A percentile compares a stretch with the other conserved stretches of the same genome.
These are phyloP conservation scores for Lagorchestes hirsutus DNA, from an alignment of 2,797 vertebrate genomes.

Conservation along the genomic window DNA sequence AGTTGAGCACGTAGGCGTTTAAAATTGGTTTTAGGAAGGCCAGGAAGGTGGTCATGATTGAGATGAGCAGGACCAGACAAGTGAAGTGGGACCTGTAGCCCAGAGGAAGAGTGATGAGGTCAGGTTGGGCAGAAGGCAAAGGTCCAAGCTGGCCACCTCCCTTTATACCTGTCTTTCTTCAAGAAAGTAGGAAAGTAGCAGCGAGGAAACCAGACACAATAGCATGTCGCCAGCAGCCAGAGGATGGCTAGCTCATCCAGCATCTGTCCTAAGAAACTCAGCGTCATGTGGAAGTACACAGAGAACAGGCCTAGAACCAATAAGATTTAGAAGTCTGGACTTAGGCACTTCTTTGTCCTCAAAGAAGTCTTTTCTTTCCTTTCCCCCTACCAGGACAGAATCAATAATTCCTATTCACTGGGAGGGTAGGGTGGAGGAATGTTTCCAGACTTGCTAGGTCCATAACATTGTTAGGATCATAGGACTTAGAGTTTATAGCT, in stretches of 20 bases:
- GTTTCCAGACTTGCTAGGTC: not conserved
- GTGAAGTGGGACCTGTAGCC: slow-evolving; percentile 89
- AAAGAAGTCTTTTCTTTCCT: not conserved
- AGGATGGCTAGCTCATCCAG: slow-evolving; percentile 96
- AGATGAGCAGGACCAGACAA: slow-evolving; percentile 83
- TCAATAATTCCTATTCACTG: not conserved
- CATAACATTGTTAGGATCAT: not conserved
- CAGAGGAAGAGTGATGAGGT: not conserved
- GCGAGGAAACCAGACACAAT: slow-evolving; percentile 93
- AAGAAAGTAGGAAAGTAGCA: slow-evolving; percentile 91
- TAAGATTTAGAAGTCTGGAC: not conserved
- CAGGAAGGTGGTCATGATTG: slow-evolving; percentile 87
- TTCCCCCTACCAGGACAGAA: fast-evolving
- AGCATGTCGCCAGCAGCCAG: slow-evolving; percentile 91
- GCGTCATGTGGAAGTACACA: slow-evolving; percentile 96
- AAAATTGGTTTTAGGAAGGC: slow-evolving; percentile 92
- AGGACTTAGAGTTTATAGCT: not conserved
- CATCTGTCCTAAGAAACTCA: slow-evolving; percentile 96
- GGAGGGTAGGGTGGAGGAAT: not conserved
- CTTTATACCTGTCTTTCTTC: slow-evolving; percentile 89
- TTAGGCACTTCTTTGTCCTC: not conserved
- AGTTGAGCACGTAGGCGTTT: slow-evolving; percentile 94
- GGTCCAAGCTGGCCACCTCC: not conserved
- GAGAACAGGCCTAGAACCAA: slow-evolving; percentile 91
- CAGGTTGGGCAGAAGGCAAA: not conserved